Percentiles rank a stretch among this genome's conserved stretches.
Evolutionary conservation across 2,888 invertebrate species (phyloP).

Genomic region (Dasysyrphus tricinctus): DNA sequence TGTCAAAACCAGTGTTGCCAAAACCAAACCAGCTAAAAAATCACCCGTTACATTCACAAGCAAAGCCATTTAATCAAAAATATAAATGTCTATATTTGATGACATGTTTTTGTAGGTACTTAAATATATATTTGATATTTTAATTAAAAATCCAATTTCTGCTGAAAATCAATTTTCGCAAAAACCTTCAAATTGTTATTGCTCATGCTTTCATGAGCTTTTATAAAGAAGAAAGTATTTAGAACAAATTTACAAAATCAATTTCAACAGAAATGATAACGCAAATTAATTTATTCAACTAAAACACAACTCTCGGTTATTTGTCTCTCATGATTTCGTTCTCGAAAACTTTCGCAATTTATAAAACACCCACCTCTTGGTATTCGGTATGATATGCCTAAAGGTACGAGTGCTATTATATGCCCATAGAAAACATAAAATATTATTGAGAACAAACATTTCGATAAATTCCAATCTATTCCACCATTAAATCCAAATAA

Average conservation of each 20-base stretch:
- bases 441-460: constrained; percentile 39
- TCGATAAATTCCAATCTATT: constrained; percentile 65
- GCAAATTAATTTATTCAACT: constrained; percentile 32
- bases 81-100: background rate
- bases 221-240: background rate
- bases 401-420: background rate
- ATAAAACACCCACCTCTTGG: constrained; percentile 23
- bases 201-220: background rate
- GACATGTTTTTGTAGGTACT: background rate
- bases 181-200: background rate
- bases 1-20: no score
- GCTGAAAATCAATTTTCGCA: background rate
- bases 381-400: no score
- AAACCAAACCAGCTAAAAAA: no score
- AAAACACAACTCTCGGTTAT: background rate
- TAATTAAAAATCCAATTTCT: background rate
- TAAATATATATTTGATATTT: background rate
- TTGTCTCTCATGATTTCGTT: background rate
- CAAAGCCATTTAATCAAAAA: no score
- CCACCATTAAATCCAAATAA: constrained; percentile 16
- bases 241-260: background rate
- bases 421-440: constrained; percentile 18
- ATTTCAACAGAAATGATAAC: constrained; percentile 34
- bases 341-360: constrained; percentile 51
- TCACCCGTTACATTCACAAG: no score